Base-by-base conservation (phyloP, 2,113 vertebrate genomes). In the Chrysemys picta region DNA sequence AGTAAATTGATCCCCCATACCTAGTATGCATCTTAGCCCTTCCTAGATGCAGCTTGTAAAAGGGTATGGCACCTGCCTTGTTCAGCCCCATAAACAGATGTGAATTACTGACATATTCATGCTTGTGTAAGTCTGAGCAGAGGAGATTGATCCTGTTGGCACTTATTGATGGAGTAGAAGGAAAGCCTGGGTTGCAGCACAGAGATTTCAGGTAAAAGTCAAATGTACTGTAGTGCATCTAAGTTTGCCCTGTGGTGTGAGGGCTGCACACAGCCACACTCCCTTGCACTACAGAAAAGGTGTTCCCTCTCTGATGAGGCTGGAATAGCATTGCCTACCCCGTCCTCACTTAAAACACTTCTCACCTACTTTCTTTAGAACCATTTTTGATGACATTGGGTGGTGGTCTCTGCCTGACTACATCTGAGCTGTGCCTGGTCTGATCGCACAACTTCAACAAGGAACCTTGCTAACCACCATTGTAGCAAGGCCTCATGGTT, bases 221-320 rank as follows among this genome's bases (percentile, higher is more conserved):
- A 78, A 47, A 75, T 19, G 42, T 78, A 11, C 45, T 45, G 75
- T 25, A 47, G 75, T 47, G 12, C 75, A 47, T 27, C 45, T 65
- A 29, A n/a, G 42, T 53, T 13, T 4, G 38, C 53, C n/a, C 8
- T 29, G 54, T 57, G 53, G 53, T 8, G 45, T 1, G 0, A 0
- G 3, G 56, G 56, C n/a, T 57, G 29, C 35, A 3, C 35, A 8
- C 27, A 0, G 0, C 7, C 0, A 3, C 1, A 45, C 29, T 4
- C 22, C 3, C 17, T 3, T 35, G 13, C 0, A 2, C 35, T 27
- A 45, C 11, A 8, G 42, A 45, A 59, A 19, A 38, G 69, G 47
- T 1, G 0, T 25, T 81, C 27, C 17, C 82, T 3, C 12, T 65
- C 45, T 31, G 1, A 8, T 42, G 4, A 82, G 24, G 50, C 83